Conservation (phyloP, 2,113 vertebrate species). For the Forbesichthys papilliferus region DNA sequence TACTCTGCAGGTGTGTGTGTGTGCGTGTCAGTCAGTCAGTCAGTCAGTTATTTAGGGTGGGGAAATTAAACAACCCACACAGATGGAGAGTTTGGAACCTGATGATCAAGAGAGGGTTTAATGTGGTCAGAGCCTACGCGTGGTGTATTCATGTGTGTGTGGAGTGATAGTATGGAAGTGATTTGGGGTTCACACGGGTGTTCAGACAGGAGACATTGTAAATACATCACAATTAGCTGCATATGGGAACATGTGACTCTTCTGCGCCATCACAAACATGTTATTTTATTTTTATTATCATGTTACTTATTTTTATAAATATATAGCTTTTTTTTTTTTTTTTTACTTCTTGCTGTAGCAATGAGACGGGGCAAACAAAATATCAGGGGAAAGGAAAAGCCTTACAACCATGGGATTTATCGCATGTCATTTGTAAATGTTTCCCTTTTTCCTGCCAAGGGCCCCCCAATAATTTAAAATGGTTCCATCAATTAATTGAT, state of each 20-base stretch:
- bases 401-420: constrained; percentile 31
- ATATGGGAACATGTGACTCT: constrained; percentile 56
- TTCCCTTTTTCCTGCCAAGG: constrained; percentile 53
- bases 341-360: constrained; percentile 45
- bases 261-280: constrained; percentile 16
- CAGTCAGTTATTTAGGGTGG: constrained; percentile 19
- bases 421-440: constrained; percentile 59
- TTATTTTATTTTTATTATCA: not conserved
- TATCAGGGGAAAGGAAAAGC: constrained; percentile 1
- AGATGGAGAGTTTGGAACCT: constrained; percentile 44
- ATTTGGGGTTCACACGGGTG: constrained; percentile 67
- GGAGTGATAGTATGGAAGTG: constrained; percentile 65
- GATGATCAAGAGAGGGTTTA: constrained; percentile 53
- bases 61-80: constrained; percentile 18
- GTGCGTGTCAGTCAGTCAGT: not conserved
- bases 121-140: constrained; percentile 54
- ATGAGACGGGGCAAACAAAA: constrained; percentile 49
- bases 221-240: constrained; percentile 65
- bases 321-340: constrained; percentile 36
- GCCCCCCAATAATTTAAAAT: constrained; percentile 58
- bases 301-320: too few species aligned
- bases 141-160: constrained; percentile 55
- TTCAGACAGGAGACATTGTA: constrained; percentile 69
- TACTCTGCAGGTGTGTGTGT: not conserved
- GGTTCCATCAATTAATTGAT: constrained; percentile 68